phyloP scores from a whole-genome alignment of 2,888 invertebrate genomes.

The Frankliniella fusca region DNA sequence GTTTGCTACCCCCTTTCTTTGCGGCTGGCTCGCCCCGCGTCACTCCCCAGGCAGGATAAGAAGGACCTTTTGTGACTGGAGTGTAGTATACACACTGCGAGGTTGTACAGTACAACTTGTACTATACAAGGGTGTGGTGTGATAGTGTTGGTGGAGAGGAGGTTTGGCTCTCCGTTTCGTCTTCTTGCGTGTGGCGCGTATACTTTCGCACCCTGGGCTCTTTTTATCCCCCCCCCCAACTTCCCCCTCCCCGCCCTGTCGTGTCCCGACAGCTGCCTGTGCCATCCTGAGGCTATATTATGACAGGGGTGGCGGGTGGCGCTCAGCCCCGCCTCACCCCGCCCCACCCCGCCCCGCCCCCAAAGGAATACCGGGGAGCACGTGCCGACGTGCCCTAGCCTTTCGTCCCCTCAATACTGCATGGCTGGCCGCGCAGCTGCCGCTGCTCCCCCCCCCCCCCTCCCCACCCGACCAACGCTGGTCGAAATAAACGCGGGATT shows the following conservation, averaged over 20 bases:
- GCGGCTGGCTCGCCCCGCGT: too few relatives aligned
- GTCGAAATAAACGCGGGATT: too few relatives aligned
- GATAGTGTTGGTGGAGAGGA: not conserved
- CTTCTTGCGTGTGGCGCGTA: not conserved
- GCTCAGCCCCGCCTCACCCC: not conserved
- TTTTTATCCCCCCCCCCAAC: not conserved
- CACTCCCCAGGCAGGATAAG: too few relatives aligned
- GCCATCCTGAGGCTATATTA: not conserved
- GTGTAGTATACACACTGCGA: too few relatives aligned
- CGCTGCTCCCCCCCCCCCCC: not conserved
- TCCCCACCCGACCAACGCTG: too few relatives aligned
- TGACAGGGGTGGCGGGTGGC: too few relatives aligned
- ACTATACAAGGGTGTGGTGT: not conserved
- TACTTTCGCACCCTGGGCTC: not conserved
- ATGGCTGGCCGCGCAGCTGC: too few relatives aligned
- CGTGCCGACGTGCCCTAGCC: not conserved
- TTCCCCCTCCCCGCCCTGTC: too few relatives aligned
- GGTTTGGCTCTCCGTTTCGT: not conserved
- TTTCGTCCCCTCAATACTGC: not conserved
- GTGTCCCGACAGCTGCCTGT: not conserved
- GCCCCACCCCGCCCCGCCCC: not conserved
- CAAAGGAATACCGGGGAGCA: not conserved
- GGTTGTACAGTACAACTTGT: too few relatives aligned
- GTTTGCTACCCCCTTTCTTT: too few relatives aligned
- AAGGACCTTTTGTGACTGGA: too few relatives aligned